Evolutionary conservation across 2,797 vertebrate genomes (phyloP), one percentile per base, ranked within the genome.

Genomic region (Halcyon chelicuti): DNA sequence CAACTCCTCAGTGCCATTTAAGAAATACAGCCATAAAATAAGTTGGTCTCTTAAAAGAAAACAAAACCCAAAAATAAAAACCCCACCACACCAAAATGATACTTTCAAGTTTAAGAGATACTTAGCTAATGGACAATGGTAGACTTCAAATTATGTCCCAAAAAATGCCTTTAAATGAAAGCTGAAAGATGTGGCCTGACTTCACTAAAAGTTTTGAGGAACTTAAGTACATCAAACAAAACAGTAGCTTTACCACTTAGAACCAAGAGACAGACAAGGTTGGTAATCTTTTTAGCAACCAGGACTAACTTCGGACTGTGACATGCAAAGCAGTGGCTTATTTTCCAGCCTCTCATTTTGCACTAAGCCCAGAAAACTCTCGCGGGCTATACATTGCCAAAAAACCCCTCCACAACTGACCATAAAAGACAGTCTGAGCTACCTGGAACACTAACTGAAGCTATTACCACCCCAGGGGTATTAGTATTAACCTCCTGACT

Each of bases 311-410:
- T 47, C 31, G 31, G 15, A 42, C 5, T 35, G 15, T 19, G 12
- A 52, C 7, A 3, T 31, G 8, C 26, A 73, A 88, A 90, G n/a
- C 21, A 62, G 33, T 26, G 35, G 9, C 6, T 68, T n/a, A 33
- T 9, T 68, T 28, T 73, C 37, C 42, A 68, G n/a, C 26, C 55
- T 61, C 63, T 40, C 16, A 22, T 46, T 82, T 63, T 37, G 13
- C 26, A 28, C 9, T 17, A 73, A 73, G 10, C 14, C 46, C 52
- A 66, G 22, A 83, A 94, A 88, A 83, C 8, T 26, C 15, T 20
- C 54, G 14, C 0, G 0, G 47, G 20, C 26, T 76, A 18, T 37
- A 22, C 80, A n/a, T 6, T 15, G 0, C 4, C 16, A 35, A 55
- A 35, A 46, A 82, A 55, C 3, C 29, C 11, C 18, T 31, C 18